Evolutionary conservation across 2,888 invertebrate species (phyloP), one percentile per base, ranked within the genome.

Genomic region (Notocelia uddmanniana): DNA sequence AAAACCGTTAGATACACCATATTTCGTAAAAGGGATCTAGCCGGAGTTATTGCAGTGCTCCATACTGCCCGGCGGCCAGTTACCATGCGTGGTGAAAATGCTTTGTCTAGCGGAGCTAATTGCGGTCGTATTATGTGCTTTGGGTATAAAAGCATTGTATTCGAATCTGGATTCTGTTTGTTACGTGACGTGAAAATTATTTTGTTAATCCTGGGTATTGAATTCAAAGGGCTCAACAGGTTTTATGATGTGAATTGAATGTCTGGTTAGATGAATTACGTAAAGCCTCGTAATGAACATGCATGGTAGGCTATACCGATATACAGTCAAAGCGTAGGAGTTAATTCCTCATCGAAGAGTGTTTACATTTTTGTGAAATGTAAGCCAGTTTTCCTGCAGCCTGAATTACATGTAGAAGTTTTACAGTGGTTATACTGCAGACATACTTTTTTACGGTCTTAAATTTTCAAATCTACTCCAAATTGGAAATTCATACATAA

Each of bases 181-280:
- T 11, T 18, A 3, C 9, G 6, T n/a, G 1, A 57, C 34, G 18
- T 57, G 18, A 3, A 52, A 52, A 62, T 62, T 48, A 50, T 52
- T 31, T 63, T 63, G 63, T 52, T 63, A 50, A 63, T 63, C 50
- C 34, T 52, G 50, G 21, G 34, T 63, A 63, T 63, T 52, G 63
- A 15, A 45, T 45, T 58, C 8, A 10, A 45, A 52, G 62, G 9
- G 50, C 50, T 63, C 31, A 18, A 13, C n/a, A n/a, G 45, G 15
- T 15, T 41, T 41, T 13, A n/a, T 45, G 45, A 13, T 45, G 6
- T 45, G 45, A 2, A 41, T n/a, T 0, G 15, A 41, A 5, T 41
- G 13, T 41, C n/a, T 45, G 15, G 41, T 45, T 45, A 15, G n/a
- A 6, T 45, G n/a, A 45, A n/a, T 45, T n/a, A n/a, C 37, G 37